A percentile compares a stretch with the other conserved stretches of the same genome.
phyloP scores from a whole-genome alignment of 2,797 vertebrate genomes.

The Helostoma temminkii region DNA sequence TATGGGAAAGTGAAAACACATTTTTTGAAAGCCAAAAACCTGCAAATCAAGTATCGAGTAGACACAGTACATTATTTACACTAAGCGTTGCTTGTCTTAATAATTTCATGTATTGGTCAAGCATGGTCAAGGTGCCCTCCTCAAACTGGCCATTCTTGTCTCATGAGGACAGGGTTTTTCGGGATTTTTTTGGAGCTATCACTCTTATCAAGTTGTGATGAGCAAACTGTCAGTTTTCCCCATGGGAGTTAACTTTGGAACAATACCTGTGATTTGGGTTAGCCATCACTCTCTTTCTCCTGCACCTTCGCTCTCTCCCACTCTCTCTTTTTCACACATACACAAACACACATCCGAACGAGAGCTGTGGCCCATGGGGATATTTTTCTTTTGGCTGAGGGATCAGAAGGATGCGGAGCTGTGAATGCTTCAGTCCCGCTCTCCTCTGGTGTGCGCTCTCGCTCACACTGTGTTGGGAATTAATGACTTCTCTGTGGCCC shows the following conservation, averaged over 20 bases:
- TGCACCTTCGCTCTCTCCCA: constrained; percentile 3
- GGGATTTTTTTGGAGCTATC: constrained; percentile 54
- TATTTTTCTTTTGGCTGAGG: constrained; percentile 78
- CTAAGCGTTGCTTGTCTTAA: neutral
- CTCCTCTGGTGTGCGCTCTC: constrained; percentile 69
- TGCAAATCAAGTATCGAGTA: too few species aligned
- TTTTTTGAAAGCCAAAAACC: too few species aligned
- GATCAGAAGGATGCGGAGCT: constrained; percentile 76
- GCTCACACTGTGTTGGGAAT: constrained; percentile 75
- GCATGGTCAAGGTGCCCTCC: neutral
- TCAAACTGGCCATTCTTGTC: constrained; percentile 7
- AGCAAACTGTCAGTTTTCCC: constrained; percentile 56
- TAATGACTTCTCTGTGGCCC: constrained; percentile 77
- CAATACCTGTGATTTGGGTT: constrained; percentile 68
- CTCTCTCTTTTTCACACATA: constrained; percentile 7
- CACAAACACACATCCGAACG: constrained; percentile 20
- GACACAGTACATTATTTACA: too few species aligned
- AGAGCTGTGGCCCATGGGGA: constrained; percentile 70
- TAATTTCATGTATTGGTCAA: constrained; percentile 7
- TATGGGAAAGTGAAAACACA: too few species aligned
- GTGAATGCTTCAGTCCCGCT: constrained; percentile 73
- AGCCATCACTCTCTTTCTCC: constrained; percentile 38
- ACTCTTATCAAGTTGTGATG: constrained; percentile 66
- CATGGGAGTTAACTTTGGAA: constrained; percentile 63
- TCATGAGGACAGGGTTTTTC: constrained; percentile 28